phyloP scores from a whole-genome alignment of 2,888 invertebrate genomes.

The Fragum whitleyi region DNA sequence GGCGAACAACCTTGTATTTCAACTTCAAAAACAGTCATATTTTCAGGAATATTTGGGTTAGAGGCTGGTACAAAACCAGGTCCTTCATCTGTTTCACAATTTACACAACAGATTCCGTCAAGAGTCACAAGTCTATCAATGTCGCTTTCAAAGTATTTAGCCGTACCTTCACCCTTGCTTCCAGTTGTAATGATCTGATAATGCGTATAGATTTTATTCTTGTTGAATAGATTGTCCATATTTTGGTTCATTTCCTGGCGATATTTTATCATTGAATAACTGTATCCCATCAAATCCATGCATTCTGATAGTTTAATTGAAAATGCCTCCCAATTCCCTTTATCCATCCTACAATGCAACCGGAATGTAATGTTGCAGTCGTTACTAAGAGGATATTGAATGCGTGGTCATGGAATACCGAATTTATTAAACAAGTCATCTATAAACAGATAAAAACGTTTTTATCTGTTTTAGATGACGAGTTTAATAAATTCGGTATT shows the following conservation, averaged over 20 bases:
- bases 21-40: background rate
- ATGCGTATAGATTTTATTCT: background rate
- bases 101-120: background rate
- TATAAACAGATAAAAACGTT: too few relatives aligned
- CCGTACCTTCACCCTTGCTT: constrained; percentile 8
- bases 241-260: background rate
- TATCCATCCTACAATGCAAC: background rate
- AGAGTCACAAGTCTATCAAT: background rate
- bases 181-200: background rate
- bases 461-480: too few relatives aligned
- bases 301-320: background rate
- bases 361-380: too few relatives aligned
- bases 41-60: background rate
- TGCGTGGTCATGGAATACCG: too few relatives aligned
- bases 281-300: constrained; percentile 12
- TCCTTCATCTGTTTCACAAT: background rate
- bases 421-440: too few relatives aligned
- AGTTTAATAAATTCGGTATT: too few relatives aligned
- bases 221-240: constrained; percentile 3
- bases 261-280: background rate
- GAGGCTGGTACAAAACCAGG: background rate
- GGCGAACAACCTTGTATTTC: background rate
- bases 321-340: background rate
- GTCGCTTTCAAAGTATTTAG: constrained; percentile 20
- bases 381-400: too few relatives aligned